These are phyloP conservation scores for Marronus borbonicus DNA, from an alignment of 2,888 invertebrate species.

Conservation along the genomic window DNA sequence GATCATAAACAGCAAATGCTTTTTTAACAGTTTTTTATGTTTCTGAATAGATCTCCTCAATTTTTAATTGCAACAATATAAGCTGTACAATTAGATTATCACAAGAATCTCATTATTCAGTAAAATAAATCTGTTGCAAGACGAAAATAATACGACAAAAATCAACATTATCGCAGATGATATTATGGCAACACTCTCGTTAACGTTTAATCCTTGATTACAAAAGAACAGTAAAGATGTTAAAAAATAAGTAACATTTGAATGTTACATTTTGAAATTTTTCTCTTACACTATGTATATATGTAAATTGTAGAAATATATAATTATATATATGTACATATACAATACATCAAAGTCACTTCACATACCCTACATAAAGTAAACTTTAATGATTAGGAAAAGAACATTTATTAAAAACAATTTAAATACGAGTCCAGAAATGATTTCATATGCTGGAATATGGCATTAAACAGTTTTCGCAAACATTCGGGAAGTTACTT, in stretches of 20 bases:
- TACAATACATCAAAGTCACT: slow-evolving; percentile 33
- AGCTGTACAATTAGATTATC: too few species aligned
- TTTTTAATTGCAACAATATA: too few species aligned
- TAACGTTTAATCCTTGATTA: not conserved
- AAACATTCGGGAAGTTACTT: not conserved
- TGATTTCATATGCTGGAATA: slow-evolving; percentile 1
- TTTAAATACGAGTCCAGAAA: slow-evolving; percentile 19
- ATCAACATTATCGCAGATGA: not conserved
- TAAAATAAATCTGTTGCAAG: too few species aligned
- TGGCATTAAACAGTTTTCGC: not conserved
- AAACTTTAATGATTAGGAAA: slow-evolving; percentile 40
- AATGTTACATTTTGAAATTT: slow-evolving; percentile 2
- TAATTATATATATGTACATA: slow-evolving; percentile 14
- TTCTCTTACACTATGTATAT: slow-evolving; percentile 13
- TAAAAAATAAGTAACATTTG: slow-evolving; percentile 10
- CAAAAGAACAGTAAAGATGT: not conserved
- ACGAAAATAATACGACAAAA: too few species aligned
- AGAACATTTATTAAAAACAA: slow-evolving; percentile 39
- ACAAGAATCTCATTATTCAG: too few species aligned
- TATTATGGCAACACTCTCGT: not conserved
- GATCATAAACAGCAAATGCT: not conserved
- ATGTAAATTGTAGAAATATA: slow-evolving; percentile 33
- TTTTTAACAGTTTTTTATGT: not conserved
- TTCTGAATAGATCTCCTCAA: not conserved
- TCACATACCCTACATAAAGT: slow-evolving; percentile 29